Base-by-base conservation (phyloP, 1,140 invertebrate genomes). In the Zophobas morio region DNA sequence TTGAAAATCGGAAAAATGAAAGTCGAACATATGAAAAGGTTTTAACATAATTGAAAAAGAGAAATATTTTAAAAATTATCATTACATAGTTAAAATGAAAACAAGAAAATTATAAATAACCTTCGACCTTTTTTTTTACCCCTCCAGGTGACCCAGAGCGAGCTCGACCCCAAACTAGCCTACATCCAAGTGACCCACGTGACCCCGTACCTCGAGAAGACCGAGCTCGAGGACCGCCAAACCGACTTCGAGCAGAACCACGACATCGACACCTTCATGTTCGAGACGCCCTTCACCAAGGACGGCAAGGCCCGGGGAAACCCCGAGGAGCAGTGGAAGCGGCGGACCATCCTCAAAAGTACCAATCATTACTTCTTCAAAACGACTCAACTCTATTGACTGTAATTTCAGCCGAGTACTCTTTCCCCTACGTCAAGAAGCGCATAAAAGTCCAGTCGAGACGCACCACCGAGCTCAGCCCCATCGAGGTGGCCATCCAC, bases 121-220 rank as follows among this genome's bases (percentile, higher is more conserved):
- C 20, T 20, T 20, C 20, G 20, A 20, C 20, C 20, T 20, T 20
- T 20, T 20, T 20, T 20, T 20, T 20, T 20, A 20, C 20, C 20
- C 20, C 82, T 88, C n/a, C 84, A 96, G 95, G 93, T 98, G 34
- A 91, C 94, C 81, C 87, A 90, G 4, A 89, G 88, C 56, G 92
- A 94, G 46, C 86, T 98, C 70, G 95, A 98, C 88, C 87, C 91
- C 32, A 95, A 96, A 84, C 89, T 93, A 80, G 96, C 95, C 8
- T 95, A 97, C 84, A 96, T 98, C 81, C 96, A 98, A 90, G 95
- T 98, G 8, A 97, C 96, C 0, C 93, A 95, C 84, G 94, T 96
- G 1, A 91, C 90, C 20, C 94, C 95, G 1, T 95, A 95, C 86
- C 94, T 94, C 83, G 92, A 92, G 72, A 93, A 94, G 80, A 87